Percentiles rank a stretch among this genome's conserved stretches.
Evolutionary conservation across 2,113 vertebrate species (phyloP).

Genomic region (Cryptotis parvus): DNA sequence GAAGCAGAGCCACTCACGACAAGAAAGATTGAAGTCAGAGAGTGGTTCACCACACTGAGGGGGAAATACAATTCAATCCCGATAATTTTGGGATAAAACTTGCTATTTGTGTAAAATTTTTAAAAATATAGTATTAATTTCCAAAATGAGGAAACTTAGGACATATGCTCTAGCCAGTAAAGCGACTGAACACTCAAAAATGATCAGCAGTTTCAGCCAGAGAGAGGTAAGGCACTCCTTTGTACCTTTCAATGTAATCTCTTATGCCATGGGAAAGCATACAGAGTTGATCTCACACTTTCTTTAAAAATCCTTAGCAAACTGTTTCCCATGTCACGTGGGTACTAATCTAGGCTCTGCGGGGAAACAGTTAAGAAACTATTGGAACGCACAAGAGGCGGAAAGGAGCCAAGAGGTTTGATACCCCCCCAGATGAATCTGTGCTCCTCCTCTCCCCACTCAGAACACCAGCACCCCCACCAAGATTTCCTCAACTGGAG

Average conservation of each 20-base stretch:
- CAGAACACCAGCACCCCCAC: background rate
- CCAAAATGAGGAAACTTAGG: background rate
- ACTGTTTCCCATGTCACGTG: background rate
- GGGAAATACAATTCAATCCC: background rate
- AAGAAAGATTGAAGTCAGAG: background rate
- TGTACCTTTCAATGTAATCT: background rate
- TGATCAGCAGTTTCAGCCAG: background rate
- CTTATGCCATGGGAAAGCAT: background rate
- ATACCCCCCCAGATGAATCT: background rate
- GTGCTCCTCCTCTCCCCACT: background rate
- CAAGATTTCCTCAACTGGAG: background rate
- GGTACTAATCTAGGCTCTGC: background rate
- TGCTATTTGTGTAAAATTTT: background rate
- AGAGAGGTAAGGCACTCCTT: background rate
- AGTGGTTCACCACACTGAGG: background rate
- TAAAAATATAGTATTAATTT: constrained; percentile 6
- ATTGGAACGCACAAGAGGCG: too few species aligned
- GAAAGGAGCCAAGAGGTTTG: background rate
- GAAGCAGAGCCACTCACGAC: background rate
- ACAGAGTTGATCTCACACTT: background rate
- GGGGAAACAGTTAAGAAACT: too few species aligned
- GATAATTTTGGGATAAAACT: constrained; percentile 11
- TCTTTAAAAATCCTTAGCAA: too few species aligned
- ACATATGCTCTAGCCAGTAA: background rate
- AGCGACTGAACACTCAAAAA: too few species aligned